Conservation (phyloP, 1,140 invertebrate species). For the Cecropterus lyciades region DNA sequence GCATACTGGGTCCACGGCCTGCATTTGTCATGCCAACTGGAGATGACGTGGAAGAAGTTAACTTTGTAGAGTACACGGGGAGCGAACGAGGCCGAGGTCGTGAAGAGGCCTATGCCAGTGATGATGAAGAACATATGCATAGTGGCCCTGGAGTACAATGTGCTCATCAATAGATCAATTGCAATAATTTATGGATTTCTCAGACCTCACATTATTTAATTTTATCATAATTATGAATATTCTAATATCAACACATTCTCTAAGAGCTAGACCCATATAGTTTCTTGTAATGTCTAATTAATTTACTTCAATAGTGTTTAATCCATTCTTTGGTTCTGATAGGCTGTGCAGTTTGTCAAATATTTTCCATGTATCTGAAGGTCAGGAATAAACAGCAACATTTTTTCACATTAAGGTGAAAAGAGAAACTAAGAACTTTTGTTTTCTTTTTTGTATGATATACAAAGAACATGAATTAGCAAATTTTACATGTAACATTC, state of each 20-base stretch:
- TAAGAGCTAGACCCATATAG: conserved; percentile 19
- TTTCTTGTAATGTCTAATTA: background rate
- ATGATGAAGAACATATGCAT: conserved; percentile 87
- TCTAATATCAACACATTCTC: conserved; percentile 42
- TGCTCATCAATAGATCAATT: conserved; percentile 88
- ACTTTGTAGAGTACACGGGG: conserved; percentile 90
- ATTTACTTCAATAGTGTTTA: background rate
- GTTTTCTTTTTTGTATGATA: conserved; percentile 1
- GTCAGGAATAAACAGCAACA: background rate
- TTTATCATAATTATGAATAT: conserved; percentile 67
- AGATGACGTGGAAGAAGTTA: conserved; percentile 93
- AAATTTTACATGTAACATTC: conserved; percentile 45
- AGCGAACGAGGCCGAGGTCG: conserved; percentile 77
- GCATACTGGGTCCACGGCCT: conserved; percentile 88
- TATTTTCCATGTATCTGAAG: background rate
- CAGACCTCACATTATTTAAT: conserved; percentile 74
- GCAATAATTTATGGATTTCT: conserved; percentile 59
- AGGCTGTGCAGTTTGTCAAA: background rate
- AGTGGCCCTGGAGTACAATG: conserved; percentile 87
- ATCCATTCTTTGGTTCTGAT: background rate
- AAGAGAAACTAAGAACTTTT: too few relatives aligned
- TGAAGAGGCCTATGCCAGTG: conserved; percentile 88
- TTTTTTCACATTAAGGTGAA: background rate
- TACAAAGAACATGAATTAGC: conserved; percentile 1
- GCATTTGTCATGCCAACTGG: conserved; percentile 88